phyloP scores from a whole-genome alignment of 1,140 invertebrate genomes.

The Mylabris phalerata region DNA sequence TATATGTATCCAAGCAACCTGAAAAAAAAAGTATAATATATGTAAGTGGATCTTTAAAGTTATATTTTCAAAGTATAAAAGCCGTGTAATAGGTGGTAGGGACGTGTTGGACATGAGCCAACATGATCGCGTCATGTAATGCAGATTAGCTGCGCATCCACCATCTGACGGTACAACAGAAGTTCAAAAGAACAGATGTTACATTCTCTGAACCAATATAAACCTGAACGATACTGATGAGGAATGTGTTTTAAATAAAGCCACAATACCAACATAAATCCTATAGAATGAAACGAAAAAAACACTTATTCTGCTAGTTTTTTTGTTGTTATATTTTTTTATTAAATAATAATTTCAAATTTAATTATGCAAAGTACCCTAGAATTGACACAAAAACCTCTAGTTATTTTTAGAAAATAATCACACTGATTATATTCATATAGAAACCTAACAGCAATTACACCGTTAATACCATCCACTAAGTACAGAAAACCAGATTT shows the following conservation, averaged over 20 bases:
- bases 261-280: not conserved
- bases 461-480: no score
- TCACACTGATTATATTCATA: no score
- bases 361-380: no score
- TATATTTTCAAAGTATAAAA: conserved; percentile 17
- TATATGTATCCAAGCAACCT: conserved; percentile 93
- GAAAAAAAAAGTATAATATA: conserved; percentile 33
- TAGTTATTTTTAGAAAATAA: no score
- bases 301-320: no score
- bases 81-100: not conserved
- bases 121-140: conserved; percentile 21
- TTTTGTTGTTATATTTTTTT: no score
- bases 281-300: no score
- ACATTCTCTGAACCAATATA: conserved; percentile 19
- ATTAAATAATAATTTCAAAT: no score
- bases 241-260: conserved; percentile 20
- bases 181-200: conserved; percentile 22
- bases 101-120: conserved; percentile 18
- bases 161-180: conserved; percentile 19
- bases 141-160: conserved; percentile 22
- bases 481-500: no score
- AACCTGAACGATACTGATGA: conserved; percentile 20
- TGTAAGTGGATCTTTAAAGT: conserved; percentile 12
- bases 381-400: no score
- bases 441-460: no score